Percentiles rank a stretch among this genome's conserved stretches.
Evolutionary conservation across 2,113 vertebrate genomes (phyloP).

Genomic region (Lonchura striata): DNA sequence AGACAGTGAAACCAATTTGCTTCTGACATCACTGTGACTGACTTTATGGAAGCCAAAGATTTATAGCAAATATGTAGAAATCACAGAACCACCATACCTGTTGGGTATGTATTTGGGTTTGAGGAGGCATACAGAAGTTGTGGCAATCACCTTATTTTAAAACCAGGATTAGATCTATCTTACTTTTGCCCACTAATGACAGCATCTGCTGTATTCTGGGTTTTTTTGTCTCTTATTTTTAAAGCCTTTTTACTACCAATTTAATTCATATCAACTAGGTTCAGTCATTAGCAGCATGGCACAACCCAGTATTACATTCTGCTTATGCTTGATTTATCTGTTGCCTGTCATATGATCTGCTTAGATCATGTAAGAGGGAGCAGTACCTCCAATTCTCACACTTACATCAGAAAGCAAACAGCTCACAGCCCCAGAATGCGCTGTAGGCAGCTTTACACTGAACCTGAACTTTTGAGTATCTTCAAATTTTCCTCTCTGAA

Average conservation of each 20-base stretch:
- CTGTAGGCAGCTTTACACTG: not conserved
- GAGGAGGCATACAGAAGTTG: not conserved
- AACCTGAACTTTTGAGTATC: not conserved
- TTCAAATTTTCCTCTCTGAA: not conserved
- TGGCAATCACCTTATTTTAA: not conserved
- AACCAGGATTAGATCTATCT: not conserved
- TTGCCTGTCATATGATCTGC: not conserved
- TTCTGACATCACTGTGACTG: not conserved
- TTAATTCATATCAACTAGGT: fast-evolving
- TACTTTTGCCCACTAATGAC: not conserved
- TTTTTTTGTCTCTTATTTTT: not conserved
- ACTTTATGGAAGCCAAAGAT: not conserved
- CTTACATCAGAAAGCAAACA: not conserved
- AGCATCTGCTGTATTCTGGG: not conserved
- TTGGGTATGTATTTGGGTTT: not conserved
- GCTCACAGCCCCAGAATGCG: not conserved
- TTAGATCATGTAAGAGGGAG: not conserved
- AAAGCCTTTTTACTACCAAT: not conserved
- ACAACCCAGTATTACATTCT: not conserved
- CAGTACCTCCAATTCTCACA: not conserved
- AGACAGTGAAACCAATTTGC: not conserved
- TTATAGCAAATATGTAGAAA: not conserved
- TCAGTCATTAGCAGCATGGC: not conserved
- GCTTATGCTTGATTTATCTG: not conserved
- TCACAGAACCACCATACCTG: not conserved